Evolutionary conservation across 2,888 invertebrate species (phyloP).

Genomic region (Chorisops tibialis): DNA sequence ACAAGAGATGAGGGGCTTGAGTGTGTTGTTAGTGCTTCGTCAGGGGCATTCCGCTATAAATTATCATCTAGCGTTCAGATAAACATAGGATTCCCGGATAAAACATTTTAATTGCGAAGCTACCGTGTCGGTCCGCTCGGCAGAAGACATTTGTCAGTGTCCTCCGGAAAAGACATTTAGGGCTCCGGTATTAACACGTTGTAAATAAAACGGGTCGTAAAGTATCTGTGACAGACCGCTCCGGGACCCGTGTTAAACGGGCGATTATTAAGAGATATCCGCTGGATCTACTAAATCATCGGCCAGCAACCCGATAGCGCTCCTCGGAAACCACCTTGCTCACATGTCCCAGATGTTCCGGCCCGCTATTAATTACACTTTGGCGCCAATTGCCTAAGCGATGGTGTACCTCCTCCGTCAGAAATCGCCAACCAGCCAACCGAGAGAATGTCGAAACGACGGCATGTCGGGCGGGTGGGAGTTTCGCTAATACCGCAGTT

Average conservation of each 20-base stretch:
- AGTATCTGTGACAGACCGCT: constrained; percentile 7
- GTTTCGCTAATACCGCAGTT: not conserved
- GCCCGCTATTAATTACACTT: constrained; percentile 6
- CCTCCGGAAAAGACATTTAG: not conserved
- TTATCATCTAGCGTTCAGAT: constrained; percentile 7
- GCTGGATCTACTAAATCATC: constrained; percentile 1
- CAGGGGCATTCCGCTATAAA: constrained; percentile 10
- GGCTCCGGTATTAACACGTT: constrained; percentile 15
- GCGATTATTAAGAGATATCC: constrained; percentile 20
- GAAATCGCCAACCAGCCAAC: no score
- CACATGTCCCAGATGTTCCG: constrained; percentile 8
- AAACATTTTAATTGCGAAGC: constrained; percentile 22
- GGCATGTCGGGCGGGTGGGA: not conserved
- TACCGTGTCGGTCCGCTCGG: constrained; percentile 6
- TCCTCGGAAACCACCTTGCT: constrained; percentile 7
- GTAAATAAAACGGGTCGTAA: constrained; percentile 17
- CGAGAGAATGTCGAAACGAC: not conserved
- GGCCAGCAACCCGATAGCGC: not conserved
- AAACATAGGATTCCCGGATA: constrained; percentile 10
- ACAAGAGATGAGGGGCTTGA: no score
- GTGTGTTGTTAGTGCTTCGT: not conserved
- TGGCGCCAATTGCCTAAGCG: constrained; percentile 5
- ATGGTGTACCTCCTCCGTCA: not conserved
- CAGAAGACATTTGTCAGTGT: constrained; percentile 20
- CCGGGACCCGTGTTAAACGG: constrained; percentile 17